These are phyloP conservation scores for Sinonovacula constricta DNA, from an alignment of 1,140 invertebrate species.

Conservation along the genomic window DNA sequence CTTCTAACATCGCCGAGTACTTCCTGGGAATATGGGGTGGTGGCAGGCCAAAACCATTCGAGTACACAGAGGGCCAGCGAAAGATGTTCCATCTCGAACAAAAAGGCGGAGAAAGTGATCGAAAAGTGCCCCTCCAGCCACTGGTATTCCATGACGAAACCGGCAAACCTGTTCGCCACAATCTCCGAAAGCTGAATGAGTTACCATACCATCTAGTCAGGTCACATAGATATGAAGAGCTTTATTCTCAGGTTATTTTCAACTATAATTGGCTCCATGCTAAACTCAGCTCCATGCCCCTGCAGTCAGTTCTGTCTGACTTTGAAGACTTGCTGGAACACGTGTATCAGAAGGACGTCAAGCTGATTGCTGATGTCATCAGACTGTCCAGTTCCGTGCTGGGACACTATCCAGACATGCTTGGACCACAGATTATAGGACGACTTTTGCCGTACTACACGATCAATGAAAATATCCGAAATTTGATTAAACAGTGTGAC, in stretches of 20 bases:
- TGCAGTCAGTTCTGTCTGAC: slow-evolving; percentile 94
- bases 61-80: slow-evolving; percentile 97
- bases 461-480: slow-evolving; percentile 85
- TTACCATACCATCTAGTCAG: slow-evolving; percentile 96
- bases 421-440: slow-evolving; percentile 96
- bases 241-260: slow-evolving; percentile 96
- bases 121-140: slow-evolving; percentile 97
- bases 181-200: slow-evolving; percentile 83
- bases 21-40: slow-evolving; percentile 90
- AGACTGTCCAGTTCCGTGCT: slow-evolving; percentile 85
- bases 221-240: slow-evolving; percentile 92
- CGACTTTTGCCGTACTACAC: slow-evolving; percentile 87
- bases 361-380: slow-evolving; percentile 96
- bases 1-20: slow-evolving; percentile 97
- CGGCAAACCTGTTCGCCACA: slow-evolving; percentile 83
- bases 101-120: slow-evolving; percentile 94
- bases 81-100: slow-evolving; percentile 86
- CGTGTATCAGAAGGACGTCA: slow-evolving; percentile 89
- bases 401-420: slow-evolving; percentile 95
- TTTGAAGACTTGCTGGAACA: slow-evolving; percentile 95
- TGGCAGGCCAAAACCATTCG: slow-evolving; percentile 95
- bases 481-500: slow-evolving; percentile 93
- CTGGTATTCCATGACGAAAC: slow-evolving; percentile 95
- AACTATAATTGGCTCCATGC: slow-evolving; percentile 99
- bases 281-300: slow-evolving; percentile 95